phyloP scores from a whole-genome alignment of 2,113 vertebrate genomes.

The Nicator chloris region DNA sequence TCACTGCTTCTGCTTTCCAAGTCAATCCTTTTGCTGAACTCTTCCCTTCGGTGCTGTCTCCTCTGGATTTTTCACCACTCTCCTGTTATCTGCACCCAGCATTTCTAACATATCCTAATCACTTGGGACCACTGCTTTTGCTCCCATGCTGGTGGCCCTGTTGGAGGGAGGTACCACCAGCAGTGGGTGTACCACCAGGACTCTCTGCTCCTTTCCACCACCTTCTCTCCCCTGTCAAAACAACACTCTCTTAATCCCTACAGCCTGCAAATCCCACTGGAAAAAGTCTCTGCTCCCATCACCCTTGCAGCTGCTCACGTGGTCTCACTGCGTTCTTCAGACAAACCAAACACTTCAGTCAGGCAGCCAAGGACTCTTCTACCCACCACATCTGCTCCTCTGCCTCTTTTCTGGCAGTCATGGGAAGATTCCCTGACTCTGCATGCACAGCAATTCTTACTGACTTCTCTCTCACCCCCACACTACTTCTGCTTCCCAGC shows the following conservation, averaged over 20 bases:
- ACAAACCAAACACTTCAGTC: background rate
- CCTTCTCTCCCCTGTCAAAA: background rate
- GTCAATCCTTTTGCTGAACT: background rate
- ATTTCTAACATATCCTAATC: background rate
- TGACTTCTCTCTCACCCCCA: background rate
- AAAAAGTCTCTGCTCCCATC: background rate
- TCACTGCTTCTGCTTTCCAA: background rate
- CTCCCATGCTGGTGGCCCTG: background rate
- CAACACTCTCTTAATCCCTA: background rate
- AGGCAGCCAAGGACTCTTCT: background rate
- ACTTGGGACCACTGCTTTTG: background rate
- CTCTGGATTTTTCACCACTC: background rate
- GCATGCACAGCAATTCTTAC: background rate
- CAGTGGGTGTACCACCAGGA: background rate
- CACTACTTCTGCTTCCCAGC: background rate
- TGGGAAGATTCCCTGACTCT: background rate
- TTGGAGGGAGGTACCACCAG: background rate
- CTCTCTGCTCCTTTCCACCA: background rate
- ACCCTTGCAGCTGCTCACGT: background rate
- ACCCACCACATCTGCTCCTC: background rate
- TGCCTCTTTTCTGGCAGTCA: background rate
- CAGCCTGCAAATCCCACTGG: background rate
- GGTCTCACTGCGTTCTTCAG: background rate
- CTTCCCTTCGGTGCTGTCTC: background rate
- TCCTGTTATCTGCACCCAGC: background rate